Conservation (phyloP, 2,888 invertebrate species). For the Lochmaea capreae region DNA sequence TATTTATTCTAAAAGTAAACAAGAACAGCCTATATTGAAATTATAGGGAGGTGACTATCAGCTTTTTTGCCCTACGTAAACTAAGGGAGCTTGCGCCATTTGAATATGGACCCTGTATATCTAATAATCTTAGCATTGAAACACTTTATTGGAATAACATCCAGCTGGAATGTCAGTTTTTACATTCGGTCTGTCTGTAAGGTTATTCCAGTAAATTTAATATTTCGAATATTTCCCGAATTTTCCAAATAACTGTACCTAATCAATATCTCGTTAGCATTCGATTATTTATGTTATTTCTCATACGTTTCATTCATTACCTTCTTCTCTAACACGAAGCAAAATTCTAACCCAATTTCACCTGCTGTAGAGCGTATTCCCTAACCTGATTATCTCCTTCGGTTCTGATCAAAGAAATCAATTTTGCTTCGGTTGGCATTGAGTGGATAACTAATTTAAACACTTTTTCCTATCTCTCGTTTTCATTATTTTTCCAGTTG, state of each 20-base stretch:
- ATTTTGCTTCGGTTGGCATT: constrained; percentile 8
- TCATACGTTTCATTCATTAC: constrained; percentile 6
- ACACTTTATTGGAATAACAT: no score
- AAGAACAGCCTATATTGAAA: no score
- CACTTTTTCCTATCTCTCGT: constrained; percentile 13
- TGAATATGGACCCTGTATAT: no score
- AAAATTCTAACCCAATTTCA: constrained; percentile 31
- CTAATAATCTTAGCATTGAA: no score
- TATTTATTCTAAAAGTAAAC: no score
- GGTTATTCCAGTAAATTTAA: no score
- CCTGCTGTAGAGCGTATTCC: constrained; percentile 17
- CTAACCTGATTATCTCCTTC: constrained; percentile 25
- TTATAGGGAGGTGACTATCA: no score
- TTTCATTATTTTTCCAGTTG: not conserved
- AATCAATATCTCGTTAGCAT: not conserved
- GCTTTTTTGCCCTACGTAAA: no score
- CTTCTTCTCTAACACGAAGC: not conserved
- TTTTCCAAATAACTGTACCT: not conserved
- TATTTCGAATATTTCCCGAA: no score
- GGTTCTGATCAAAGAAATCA: constrained; percentile 27
- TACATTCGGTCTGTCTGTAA: no score
- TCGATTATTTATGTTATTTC: constrained; percentile 10
- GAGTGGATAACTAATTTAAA: constrained; percentile 24
- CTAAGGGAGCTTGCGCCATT: no score
- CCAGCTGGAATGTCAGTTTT: no score